Evolutionary conservation across 2,113 vertebrate genomes (phyloP).

Genomic region (Phylloscopus whistleri): DNA sequence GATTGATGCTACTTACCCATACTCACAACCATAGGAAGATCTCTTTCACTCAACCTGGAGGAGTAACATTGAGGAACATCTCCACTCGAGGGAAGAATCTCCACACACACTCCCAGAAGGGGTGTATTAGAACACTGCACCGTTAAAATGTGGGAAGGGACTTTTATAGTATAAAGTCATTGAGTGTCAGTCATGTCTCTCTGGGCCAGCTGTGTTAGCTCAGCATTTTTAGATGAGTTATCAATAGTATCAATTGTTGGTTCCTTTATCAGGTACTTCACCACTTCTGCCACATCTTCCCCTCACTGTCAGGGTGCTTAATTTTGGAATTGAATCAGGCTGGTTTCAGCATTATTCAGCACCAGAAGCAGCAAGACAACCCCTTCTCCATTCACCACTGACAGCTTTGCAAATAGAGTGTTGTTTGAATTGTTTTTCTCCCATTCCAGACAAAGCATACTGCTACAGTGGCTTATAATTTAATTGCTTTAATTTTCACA

Average conservation of each 20-base stretch:
- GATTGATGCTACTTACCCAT: background rate
- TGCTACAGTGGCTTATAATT: background rate
- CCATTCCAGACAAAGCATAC: background rate
- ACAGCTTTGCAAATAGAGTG: background rate
- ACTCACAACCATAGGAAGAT: background rate
- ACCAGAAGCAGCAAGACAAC: background rate
- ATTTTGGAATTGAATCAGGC: background rate
- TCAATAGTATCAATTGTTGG: background rate
- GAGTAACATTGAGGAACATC: background rate
- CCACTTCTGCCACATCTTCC: background rate
- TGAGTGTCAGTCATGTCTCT: background rate
- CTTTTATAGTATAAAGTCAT: background rate
- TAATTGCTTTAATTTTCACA: slow-evolving; percentile 42
- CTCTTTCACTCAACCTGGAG: background rate
- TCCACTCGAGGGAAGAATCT: background rate
- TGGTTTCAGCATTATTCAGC: background rate
- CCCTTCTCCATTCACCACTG: background rate
- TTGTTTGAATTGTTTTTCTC: background rate
- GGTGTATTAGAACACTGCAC: background rate
- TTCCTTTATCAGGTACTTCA: no score
- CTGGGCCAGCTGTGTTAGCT: background rate
- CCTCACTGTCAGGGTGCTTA: background rate
- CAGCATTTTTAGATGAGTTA: background rate
- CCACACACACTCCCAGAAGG: background rate
- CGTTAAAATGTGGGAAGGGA: background rate